Base-by-base conservation (phyloP, 2,797 vertebrate genomes). In the Hydrocynus forskahlii region DNA sequence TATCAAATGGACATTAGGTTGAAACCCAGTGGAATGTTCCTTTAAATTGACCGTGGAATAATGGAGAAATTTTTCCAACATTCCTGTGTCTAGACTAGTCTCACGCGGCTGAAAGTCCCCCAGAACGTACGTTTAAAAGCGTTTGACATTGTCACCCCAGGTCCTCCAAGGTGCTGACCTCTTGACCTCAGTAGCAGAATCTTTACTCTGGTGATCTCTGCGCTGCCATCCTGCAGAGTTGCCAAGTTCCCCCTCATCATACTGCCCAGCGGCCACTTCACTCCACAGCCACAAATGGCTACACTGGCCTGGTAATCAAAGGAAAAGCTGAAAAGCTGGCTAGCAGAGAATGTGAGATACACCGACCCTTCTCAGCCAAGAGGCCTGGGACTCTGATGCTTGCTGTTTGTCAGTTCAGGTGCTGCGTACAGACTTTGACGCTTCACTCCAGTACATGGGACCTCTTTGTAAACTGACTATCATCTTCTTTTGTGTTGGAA, bases 131-230 rank as follows among this genome's bases (percentile, higher is more conserved):
- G 57, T 60, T 66, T 45, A 54, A 13, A 16, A 71, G 6, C 6
- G 1, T 76, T 81, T 67, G 76, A 48, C 73, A 17, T 0, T 9
- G 43, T 72, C 66, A 40, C 60, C 70, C 62, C 7, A 21, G 35
- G 35, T 74, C 72, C 40, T 75, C 63, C 38, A 10, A 74, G 67
- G 35, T 16, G 29, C 43, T 10, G 55, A 21, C 74, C n/a, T 19
- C 73, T 85, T 63, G 50, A 81, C 71, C 76, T 81, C 71, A 76
- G 78, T 82, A 76, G 81, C 80, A 66, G 54, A 83, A 79, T 40
- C 57, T 79, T 62, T 67, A 75, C 72, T 78, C 69, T 57, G 50
- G 40, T 62, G 52, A 78, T 64, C 67, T 64, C 59, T 48, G 74
- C 17, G 1, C 63, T 23, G 54, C 71, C 29, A 50, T 69, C 6